These are phyloP conservation scores for Dipus sagitta DNA, from an alignment of 2,797 vertebrate genomes.

Conservation along the genomic window DNA sequence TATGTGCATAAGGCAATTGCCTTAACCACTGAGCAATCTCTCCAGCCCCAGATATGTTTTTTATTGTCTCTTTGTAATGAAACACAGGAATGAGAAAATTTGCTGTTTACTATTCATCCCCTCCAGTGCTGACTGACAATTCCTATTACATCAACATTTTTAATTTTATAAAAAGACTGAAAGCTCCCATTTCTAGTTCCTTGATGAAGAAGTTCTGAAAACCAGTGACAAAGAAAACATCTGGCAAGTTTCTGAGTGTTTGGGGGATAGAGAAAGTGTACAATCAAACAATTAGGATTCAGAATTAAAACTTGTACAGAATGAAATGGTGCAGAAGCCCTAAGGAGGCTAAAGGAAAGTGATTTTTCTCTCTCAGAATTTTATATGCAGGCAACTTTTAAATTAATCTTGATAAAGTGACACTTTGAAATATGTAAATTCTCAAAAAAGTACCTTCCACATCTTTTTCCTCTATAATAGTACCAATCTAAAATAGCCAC, in stretches of 20 bases:
- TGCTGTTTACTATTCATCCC: not conserved
- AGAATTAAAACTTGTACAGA: not conserved
- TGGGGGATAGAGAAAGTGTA: not conserved
- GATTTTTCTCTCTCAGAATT: not conserved
- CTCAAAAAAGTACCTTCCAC: not conserved
- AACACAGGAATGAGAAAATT: not conserved
- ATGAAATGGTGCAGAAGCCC: not conserved
- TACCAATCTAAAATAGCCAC: not conserved
- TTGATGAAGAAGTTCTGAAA: not conserved
- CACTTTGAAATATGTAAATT: not conserved
- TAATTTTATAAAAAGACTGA: not conserved
- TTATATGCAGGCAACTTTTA: not conserved
- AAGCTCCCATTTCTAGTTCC: not conserved
- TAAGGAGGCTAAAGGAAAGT: not conserved
- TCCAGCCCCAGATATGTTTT: too few relatives aligned
- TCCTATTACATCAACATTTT: not conserved
- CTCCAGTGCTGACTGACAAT: not conserved
- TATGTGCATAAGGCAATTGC: not conserved
- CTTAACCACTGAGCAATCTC: too few relatives aligned
- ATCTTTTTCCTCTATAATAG: not conserved
- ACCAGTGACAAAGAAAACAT: not conserved
- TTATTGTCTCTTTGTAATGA: not conserved
- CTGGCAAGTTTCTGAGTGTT: not conserved
- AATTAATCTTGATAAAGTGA: slow-evolving; percentile 1
- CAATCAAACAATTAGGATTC: not conserved